A percentile compares a stretch with the other conserved stretches of the same genome.
Evolutionary conservation across 2,888 invertebrate genomes (phyloP).

Genomic region (Heliconius sara): DNA sequence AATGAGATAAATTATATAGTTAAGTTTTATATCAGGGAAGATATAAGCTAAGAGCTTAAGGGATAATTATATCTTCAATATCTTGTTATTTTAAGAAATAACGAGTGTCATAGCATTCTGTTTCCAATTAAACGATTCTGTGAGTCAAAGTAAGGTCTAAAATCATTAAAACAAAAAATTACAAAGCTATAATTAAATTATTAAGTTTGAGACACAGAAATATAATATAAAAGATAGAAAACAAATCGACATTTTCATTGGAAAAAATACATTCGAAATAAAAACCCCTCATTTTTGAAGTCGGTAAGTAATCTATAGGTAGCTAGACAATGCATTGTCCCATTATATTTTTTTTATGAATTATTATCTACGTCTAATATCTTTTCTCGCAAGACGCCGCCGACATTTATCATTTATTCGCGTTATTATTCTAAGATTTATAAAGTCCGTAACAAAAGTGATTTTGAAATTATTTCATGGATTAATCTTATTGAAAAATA

Average conservation of each 20-base stretch:
- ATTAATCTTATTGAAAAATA: constrained; percentile 19
- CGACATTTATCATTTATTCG: constrained; percentile 72
- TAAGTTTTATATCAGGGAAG: neutral
- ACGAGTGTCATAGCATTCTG: too few species aligned
- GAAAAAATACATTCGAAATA: neutral
- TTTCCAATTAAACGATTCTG: too few species aligned
- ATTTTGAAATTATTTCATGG: constrained; percentile 24
- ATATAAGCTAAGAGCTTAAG: too few species aligned
- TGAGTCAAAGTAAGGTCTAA: too few species aligned
- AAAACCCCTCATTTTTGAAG: neutral
- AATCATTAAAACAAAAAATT: too few species aligned
- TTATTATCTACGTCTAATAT: constrained; percentile 74
- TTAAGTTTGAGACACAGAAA: too few species aligned
- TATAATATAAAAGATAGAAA: too few species aligned
- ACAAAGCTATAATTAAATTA: too few species aligned
- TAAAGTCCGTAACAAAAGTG: constrained; percentile 29
- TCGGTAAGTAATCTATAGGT: constrained; percentile 40
- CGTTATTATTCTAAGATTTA: constrained; percentile 57
- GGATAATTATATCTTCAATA: too few species aligned
- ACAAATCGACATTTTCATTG: neutral
- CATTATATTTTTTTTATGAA: constrained; percentile 77
- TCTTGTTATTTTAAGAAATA: too few species aligned
- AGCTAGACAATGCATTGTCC: constrained; percentile 47
- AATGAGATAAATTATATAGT: neutral
- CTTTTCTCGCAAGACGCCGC: constrained; percentile 72